Evolutionary conservation across 2,797 vertebrate species (phyloP).

Genomic region (Cynodonichthys magdalenae): DNA sequence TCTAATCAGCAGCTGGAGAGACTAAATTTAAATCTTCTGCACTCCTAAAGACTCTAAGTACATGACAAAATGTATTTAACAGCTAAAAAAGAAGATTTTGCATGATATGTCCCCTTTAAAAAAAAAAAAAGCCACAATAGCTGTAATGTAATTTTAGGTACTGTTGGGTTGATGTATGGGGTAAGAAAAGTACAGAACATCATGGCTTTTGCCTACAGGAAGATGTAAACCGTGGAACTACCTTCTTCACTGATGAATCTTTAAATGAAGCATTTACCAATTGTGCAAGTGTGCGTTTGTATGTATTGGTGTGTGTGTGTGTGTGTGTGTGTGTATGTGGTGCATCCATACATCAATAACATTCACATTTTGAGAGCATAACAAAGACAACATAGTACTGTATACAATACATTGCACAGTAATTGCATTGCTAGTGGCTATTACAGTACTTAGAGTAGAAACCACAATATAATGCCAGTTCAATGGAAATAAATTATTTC

Average conservation of each 20-base stretch:
- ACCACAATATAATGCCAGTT: slow-evolving; percentile 7
- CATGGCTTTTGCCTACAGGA: slow-evolving; percentile 59
- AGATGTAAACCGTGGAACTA: slow-evolving; percentile 52
- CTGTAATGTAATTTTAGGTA: slow-evolving; percentile 6
- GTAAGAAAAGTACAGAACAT: slow-evolving; percentile 21
- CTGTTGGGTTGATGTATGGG: slow-evolving; percentile 3
- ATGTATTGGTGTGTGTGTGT: background rate
- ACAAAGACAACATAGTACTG: slow-evolving; percentile 27
- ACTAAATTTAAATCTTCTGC: too few species aligned
- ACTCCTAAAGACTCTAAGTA: too few species aligned
- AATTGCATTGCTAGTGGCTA: slow-evolving; percentile 32
- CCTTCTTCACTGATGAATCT: slow-evolving; percentile 41
- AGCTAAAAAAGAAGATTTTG: too few species aligned
- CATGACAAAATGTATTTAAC: too few species aligned
- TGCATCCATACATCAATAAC: slow-evolving; percentile 42
- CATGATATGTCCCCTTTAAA: too few species aligned
- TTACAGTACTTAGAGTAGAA: slow-evolving; percentile 15
- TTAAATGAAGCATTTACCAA: slow-evolving; percentile 19
- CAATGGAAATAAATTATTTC: slow-evolving; percentile 5
- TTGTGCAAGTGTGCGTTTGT: slow-evolving; percentile 17
- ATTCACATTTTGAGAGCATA: slow-evolving; percentile 55
- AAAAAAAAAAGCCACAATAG: too few species aligned
- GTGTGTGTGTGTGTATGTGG: slow-evolving; percentile 17
- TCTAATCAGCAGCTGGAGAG: too few species aligned
- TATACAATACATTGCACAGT: slow-evolving; percentile 36